Conservation (phyloP, 2,113 vertebrate genomes). For the Nannospalax galili region DNA sequence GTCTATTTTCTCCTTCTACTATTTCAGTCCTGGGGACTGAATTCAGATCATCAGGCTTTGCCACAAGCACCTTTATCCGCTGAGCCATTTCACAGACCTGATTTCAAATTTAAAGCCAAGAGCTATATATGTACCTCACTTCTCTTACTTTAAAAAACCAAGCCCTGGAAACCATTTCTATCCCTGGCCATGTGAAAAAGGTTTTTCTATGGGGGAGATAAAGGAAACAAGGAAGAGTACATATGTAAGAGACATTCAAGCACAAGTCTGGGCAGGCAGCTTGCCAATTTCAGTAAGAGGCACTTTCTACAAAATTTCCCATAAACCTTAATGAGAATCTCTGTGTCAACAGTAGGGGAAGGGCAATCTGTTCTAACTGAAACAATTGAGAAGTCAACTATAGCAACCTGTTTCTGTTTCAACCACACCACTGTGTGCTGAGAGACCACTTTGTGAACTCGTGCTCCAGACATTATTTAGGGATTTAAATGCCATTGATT, state of each 20-base stretch:
- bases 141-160: background rate
- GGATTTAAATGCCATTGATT: background rate
- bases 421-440: background rate
- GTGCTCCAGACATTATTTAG: background rate
- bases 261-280: background rate
- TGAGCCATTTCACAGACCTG: background rate
- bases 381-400: background rate
- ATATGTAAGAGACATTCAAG: background rate
- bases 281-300: background rate
- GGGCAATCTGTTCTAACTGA: background rate
- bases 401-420: background rate
- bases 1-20: background rate
- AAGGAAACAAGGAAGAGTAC: background rate
- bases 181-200: background rate
- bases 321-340: background rate
- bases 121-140: background rate
- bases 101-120: slow-evolving; percentile 18
- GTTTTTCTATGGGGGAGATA: background rate
- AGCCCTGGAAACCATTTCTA: background rate
- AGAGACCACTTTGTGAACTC: background rate
- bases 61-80: background rate
- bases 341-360: background rate
- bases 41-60: background rate
- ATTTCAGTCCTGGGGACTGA: background rate
- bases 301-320: background rate